phyloP scores from a whole-genome alignment of 2,113 vertebrate genomes.

The Furnarius figulus region DNA sequence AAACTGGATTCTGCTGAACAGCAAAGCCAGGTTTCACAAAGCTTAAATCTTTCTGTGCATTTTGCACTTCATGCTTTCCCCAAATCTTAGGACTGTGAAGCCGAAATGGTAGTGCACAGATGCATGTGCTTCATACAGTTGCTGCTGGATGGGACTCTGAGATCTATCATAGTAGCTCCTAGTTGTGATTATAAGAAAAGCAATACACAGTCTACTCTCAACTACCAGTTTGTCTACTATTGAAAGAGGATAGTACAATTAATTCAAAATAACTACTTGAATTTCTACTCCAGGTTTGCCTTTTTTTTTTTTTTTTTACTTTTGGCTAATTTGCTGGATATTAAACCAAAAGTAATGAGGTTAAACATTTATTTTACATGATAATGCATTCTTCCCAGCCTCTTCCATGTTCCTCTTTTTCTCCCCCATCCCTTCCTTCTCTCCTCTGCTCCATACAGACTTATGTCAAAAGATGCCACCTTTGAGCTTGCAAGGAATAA shows the following conservation, averaged over 20 bases:
- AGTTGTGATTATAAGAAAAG: background rate
- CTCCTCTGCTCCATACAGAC: background rate
- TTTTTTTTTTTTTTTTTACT: background rate
- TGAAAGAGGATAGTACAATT: background rate
- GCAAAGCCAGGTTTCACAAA: background rate
- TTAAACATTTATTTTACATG: background rate
- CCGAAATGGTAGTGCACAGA: background rate
- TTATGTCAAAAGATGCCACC: background rate
- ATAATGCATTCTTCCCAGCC: background rate
- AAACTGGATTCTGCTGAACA: background rate
- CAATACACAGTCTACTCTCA: background rate
- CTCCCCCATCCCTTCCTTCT: background rate
- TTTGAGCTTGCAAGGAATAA: background rate
- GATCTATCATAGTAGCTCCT: background rate
- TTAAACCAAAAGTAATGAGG: background rate
- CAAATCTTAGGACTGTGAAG: background rate
- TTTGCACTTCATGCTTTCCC: background rate
- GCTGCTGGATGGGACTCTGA: background rate
- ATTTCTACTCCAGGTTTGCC: background rate
- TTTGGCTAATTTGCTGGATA: background rate
- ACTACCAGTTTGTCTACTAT: background rate
- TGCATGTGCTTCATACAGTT: accelerated
- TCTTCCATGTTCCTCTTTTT: background rate
- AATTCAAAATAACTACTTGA: background rate
- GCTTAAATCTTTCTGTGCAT: background rate